phyloP scores from a whole-genome alignment of 2,797 vertebrate species.

The Clarias fuscus region DNA sequence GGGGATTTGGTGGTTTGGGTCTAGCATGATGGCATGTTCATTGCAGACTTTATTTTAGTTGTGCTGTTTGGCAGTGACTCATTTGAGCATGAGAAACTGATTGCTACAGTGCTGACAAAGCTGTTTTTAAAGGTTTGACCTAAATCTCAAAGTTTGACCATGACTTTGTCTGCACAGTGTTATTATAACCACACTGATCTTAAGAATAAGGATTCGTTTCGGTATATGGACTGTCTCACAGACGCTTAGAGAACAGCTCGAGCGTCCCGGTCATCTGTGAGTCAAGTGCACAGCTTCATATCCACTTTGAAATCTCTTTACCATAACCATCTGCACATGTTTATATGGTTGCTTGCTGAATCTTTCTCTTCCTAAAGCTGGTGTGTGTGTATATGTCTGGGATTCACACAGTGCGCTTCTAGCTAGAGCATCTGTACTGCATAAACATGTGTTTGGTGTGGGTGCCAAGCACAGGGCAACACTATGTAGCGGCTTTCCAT shows the following conservation, averaged over 20 bases:
- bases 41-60: slow-evolving; percentile 49
- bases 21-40: slow-evolving; percentile 47
- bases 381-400: slow-evolving; percentile 47
- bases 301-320: slow-evolving; percentile 14
- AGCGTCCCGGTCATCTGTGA: slow-evolving; percentile 20
- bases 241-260: slow-evolving; percentile 16
- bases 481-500: slow-evolving; percentile 51
- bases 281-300: slow-evolving; percentile 31
- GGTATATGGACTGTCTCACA: slow-evolving; percentile 13
- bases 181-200: slow-evolving; percentile 21
- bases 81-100: slow-evolving; percentile 49
- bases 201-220: neutral
- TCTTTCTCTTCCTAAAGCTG: slow-evolving; percentile 12
- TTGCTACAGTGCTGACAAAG: slow-evolving; percentile 49
- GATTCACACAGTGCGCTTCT: slow-evolving; percentile 37
- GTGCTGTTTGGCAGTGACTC: slow-evolving; percentile 47
- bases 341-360: slow-evolving; percentile 6
- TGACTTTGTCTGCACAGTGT: slow-evolving; percentile 31
- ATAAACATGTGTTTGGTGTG: slow-evolving; percentile 37
- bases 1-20: slow-evolving; percentile 51
- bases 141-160: slow-evolving; percentile 26
- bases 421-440: slow-evolving; percentile 51
- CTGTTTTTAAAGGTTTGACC: slow-evolving; percentile 38
- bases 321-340: slow-evolving; percentile 26
- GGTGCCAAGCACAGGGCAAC: slow-evolving; percentile 27